Conservation (phyloP, 2,113 vertebrate genomes). For the Tautogolabrus adspersus region DNA sequence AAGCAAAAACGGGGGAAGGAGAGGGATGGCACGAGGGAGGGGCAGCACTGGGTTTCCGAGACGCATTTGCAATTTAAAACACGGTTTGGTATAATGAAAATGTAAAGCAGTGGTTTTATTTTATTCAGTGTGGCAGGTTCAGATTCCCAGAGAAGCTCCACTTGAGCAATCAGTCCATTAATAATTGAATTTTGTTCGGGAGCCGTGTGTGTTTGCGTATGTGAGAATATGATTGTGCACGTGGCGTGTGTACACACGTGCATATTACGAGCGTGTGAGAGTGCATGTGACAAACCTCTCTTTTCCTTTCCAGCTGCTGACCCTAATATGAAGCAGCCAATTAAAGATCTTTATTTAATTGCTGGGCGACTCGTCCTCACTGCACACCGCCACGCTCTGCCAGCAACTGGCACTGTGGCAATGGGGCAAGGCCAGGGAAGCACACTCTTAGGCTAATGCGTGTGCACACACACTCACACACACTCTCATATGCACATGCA, state of each 20-base stretch:
- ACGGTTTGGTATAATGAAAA: slow-evolving; percentile 98
- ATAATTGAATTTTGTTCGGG: slow-evolving; percentile 98
- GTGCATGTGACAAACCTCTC: slow-evolving; percentile 77
- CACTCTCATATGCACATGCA: slow-evolving; percentile 53
- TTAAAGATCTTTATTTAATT: slow-evolving; percentile 97
- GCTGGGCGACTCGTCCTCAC: slow-evolving; percentile 88
- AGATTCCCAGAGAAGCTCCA: slow-evolving; percentile 94
- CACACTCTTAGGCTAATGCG: slow-evolving; percentile 21
- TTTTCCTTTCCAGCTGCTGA: slow-evolving; percentile 91
- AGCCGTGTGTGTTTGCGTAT: slow-evolving; percentile 81
- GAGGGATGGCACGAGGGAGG: slow-evolving; percentile 51
- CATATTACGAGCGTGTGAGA: slow-evolving; percentile 43
- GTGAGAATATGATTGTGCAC: slow-evolving; percentile 70
- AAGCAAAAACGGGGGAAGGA: slow-evolving; percentile 46
- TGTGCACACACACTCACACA: slow-evolving; percentile 3
- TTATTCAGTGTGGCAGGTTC: slow-evolving; percentile 98
- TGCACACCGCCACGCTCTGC: slow-evolving; percentile 77
- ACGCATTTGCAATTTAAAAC: slow-evolving; percentile 98
- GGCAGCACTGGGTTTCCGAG: slow-evolving; percentile 78
- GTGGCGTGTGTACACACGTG: slow-evolving; percentile 38
- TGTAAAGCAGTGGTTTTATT: slow-evolving; percentile 97
- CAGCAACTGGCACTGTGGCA: slow-evolving; percentile 66
- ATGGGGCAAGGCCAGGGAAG: slow-evolving; percentile 53
- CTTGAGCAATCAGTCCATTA: slow-evolving; percentile 95
- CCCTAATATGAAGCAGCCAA: slow-evolving; percentile 93